Evolutionary conservation across 2,113 vertebrate species (phyloP), one percentile per base, ranked within the genome.

Genomic region (Amazona vittata): DNA sequence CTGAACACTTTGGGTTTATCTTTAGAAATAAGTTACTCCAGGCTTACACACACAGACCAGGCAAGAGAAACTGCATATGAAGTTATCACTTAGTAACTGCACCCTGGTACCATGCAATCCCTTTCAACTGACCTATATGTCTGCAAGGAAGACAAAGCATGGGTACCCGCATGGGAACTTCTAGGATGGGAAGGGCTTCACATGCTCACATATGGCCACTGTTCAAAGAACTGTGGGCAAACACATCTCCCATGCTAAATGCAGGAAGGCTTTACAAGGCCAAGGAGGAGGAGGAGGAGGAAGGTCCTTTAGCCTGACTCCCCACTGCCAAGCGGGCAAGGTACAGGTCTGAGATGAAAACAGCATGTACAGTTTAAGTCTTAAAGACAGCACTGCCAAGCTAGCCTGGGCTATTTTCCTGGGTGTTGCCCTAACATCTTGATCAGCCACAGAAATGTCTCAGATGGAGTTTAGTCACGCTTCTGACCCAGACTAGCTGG

Each of bases 401-500:
- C 49, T 50, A 90, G 92, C 44, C 83, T 11, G 31, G 73, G 65
- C 89, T 96, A 92, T 92, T 93, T 96, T 94, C 87, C 91, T 96
- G 94, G 92, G 95, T 94, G 96, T 96, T 94, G 95, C 93, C 96
- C 93, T 92, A 93, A 95, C 88, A 92, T 96, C 94, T 94, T 92
- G 92, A 96, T 95, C 96, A 94, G 96, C 93, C 96, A 96, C 89
- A 97, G 94, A 95, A 97, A 96, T 79, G 95, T 87, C 94, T 96
- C 96, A 96, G 94, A 91, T 96, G 89, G 91, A 97, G 95, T 95
- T 97, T 97, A 97, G 96, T 97, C 96, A 97, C 44, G 62, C 94
- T 97, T 89, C 89, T 96, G 94, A 96, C 95, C 96, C 96, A 97
- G 96, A 97, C 96, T 97, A 96, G 63, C 96, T 97, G 96, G 96